These are phyloP conservation scores for Proteles cristata DNA, from an alignment of 2,113 vertebrate genomes.

Conservation along the genomic window DNA sequence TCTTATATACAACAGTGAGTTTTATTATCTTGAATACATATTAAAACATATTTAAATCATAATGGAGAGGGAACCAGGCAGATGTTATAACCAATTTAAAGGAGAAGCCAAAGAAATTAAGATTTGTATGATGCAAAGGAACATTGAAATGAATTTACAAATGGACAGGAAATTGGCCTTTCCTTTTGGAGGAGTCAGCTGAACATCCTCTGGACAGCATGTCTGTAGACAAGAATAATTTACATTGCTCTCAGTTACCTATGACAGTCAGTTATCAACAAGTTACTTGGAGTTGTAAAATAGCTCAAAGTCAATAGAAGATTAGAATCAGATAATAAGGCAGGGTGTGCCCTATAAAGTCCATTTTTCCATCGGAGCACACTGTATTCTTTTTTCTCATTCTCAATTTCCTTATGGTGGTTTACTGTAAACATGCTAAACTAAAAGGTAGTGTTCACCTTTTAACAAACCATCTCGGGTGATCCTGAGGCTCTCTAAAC, in stretches of 20 bases:
- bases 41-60: not conserved
- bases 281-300: not conserved
- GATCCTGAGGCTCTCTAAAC: not conserved
- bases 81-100: not conserved
- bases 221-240: not conserved
- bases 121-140: not conserved
- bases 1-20: not conserved
- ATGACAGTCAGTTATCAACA: not conserved
- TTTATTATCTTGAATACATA: not conserved
- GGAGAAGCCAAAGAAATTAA: not conserved
- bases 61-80: not conserved
- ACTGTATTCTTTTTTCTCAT: not conserved
- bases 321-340: not conserved
- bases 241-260: not conserved
- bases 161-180: not conserved
- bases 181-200: not conserved
- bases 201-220: not conserved
- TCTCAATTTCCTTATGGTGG: not conserved
- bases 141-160: not conserved
- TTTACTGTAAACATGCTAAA: not conserved
- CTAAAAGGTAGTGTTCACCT: not conserved
- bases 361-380: not conserved
- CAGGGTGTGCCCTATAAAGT: not conserved
- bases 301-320: not conserved
- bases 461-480: not conserved